Base-by-base conservation (phyloP, 2,113 vertebrate genomes). In the Axis porcinus region DNA sequence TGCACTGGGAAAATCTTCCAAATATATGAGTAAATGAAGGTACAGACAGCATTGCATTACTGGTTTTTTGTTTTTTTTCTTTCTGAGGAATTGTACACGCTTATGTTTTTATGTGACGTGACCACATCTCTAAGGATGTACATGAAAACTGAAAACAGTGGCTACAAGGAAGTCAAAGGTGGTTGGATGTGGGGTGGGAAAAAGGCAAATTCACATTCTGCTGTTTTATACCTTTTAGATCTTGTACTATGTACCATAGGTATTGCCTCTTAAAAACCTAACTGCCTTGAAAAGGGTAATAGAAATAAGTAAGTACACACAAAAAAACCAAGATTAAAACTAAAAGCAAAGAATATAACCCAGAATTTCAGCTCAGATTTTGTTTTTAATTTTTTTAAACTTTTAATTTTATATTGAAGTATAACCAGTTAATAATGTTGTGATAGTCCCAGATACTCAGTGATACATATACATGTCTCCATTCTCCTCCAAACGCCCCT, bases 361-460 rank as follows among this genome's bases (percentile, higher is more conserved):
- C 52, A 54, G 70, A 82, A 60, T 91, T 55, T 91, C 74, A n/a
- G 40, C 74, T 87, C 52, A 28, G 30, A 25, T 50, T 76, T 87
- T 76, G 36, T 25, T 76, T 27, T 76, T 25, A 14, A 76, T 76
- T 76, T 43, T 25, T 27, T 12, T 23, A 40, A 40, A 76, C 12
- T 43, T 76, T 40, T 40, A 13, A 74, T 6, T 74, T 76, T 76
- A 76, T 27, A 76, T 14, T 74, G 70, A 74, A 27, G 36, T 43
- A 14, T 76, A 76, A 12, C 36, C n/a, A 70, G 67, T 70, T 14
- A 27, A 76, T 27, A 76, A 76, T 27, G 23, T 76, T 43, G 70
- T 14, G 70, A 4, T 76, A 14, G 23, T 27, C 25, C 43, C 70
- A 14, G 23, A 12, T 43, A 76, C 70, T 27, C 25, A 43, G 12